Evolutionary conservation across 2,113 vertebrate species (phyloP), one percentile per base, ranked within the genome.

Genomic region (Promerops cafer): DNA sequence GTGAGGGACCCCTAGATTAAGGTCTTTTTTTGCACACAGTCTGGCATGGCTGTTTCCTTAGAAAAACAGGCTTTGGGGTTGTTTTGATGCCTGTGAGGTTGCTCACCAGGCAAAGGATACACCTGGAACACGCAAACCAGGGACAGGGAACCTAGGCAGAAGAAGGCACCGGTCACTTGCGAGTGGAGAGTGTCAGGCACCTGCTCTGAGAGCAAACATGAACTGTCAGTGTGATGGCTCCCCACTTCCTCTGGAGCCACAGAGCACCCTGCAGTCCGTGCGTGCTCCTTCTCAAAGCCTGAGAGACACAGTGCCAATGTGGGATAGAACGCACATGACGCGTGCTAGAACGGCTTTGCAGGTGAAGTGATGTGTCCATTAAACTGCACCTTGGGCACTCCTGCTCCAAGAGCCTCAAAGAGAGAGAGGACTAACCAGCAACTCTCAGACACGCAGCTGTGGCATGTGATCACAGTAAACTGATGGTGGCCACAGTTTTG

Each of bases 401-500:
- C 88, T 61, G 50, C 50, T 88, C 50, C 33, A 57, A 74, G 33
- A 20, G 45, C 45, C 82, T 56, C 19, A 54, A 50, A 76, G 75
- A 68, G 37, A 87, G 70, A 42, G 18, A 22, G 63, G 47, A 80
- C 64, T 33, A 88, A 77, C n/a, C 63, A 61, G 54, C 1, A 2
- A 7, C 71, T 66, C 66, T 77, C 54, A 47, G 60, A 27, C 33
- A 86, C 63, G 80, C 42, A 81, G 68, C 85, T 92, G 88, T 61
- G 80, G 66, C 15, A 14, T 1, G 23, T 81, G 89, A 86, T 85
- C 76, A 90, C 50, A 81, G 54, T 50, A 83, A 86, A 89, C 78
- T 89, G 61, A 83, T 16, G 68, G 88, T 74, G 79, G 63, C 47
- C 71, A 45, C 66, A 59, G 82, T 92, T 96, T 83, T 90, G 90